Conservation (phyloP, 2,888 invertebrate species). For the Gandaritis pyraliata region DNA sequence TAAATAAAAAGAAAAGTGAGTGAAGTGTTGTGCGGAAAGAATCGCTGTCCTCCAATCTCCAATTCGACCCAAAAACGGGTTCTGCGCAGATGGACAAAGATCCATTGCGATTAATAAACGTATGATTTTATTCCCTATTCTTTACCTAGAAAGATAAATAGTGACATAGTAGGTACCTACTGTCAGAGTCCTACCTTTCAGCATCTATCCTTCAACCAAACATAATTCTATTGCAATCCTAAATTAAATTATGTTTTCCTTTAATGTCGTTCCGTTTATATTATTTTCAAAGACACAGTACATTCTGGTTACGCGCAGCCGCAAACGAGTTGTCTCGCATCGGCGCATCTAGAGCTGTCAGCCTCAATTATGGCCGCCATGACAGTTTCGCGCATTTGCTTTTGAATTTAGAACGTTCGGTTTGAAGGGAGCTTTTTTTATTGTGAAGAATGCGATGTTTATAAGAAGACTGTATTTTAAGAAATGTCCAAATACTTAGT, state of each 20-base stretch:
- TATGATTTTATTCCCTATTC: too few relatives aligned
- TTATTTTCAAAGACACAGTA: constrained; percentile 66
- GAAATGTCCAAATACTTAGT: not conserved
- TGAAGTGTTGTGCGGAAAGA: too few relatives aligned
- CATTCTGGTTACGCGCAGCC: constrained; percentile 70
- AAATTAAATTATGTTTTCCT: constrained; percentile 63
- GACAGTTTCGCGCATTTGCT: constrained; percentile 77
- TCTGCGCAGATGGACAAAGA: too few relatives aligned
- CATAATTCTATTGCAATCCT: constrained; percentile 30
- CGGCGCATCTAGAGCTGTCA: constrained; percentile 73
- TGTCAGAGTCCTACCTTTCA: too few relatives aligned
- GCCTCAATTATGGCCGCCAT: constrained; percentile 77
- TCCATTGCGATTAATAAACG: too few relatives aligned
- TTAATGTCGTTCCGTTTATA: constrained; percentile 63
- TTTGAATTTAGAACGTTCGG: constrained; percentile 73
- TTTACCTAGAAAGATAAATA: too few relatives aligned
- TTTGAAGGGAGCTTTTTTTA: constrained; percentile 55
- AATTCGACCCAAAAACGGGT: too few relatives aligned
- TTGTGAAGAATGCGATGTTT: constrained; percentile 39
- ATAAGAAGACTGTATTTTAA: constrained; percentile 16
- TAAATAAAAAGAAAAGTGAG: too few relatives aligned
- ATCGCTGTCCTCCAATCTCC: too few relatives aligned
- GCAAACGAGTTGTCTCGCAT: constrained; percentile 68
- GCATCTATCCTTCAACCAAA: too few relatives aligned
- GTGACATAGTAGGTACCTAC: too few relatives aligned